These are phyloP conservation scores for Phallusia fumigata DNA, from an alignment of 23 tunicate genomes.

Conservation along the genomic window DNA sequence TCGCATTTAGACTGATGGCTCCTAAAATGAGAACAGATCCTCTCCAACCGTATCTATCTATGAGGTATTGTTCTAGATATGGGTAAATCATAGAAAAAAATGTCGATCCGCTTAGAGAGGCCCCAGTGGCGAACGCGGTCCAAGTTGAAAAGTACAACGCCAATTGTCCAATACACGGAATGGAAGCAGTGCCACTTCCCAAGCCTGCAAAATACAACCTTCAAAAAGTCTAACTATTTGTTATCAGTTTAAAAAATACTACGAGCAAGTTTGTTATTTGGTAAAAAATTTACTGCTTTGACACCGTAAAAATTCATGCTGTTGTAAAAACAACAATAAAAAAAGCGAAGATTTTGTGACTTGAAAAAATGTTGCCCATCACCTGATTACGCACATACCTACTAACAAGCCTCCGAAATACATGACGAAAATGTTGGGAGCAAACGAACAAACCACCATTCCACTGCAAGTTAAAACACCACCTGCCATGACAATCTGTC, in stretches of 20 bases:
- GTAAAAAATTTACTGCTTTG: neutral
- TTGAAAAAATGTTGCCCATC: too few species aligned
- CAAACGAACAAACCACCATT: constrained; percentile 29
- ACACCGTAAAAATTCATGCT: neutral
- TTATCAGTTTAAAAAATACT: too few species aligned
- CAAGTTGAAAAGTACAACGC: constrained; percentile 37
- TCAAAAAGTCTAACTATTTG: neutral
- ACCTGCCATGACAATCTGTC: constrained; percentile 38
- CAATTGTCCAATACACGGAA: constrained; percentile 28
- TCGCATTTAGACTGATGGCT: constrained; percentile 39
- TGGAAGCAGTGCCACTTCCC: constrained; percentile 37
- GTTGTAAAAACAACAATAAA: too few species aligned
- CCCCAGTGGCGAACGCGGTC: constrained; percentile 51
- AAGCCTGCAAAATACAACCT: constrained; percentile 20
- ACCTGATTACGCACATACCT: neutral
- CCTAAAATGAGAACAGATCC: constrained; percentile 43
- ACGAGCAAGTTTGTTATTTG: too few species aligned
- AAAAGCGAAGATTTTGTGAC: too few species aligned
- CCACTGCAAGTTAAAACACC: constrained; percentile 50
- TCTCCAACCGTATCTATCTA: constrained; percentile 57
- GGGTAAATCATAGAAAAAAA: constrained; percentile 35
- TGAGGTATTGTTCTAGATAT: constrained; percentile 28
- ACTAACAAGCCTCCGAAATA: constrained; percentile 40
- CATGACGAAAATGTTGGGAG: constrained; percentile 27
- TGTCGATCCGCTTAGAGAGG: constrained; percentile 34